Conservation (phyloP, 2,113 vertebrate genomes). For the Tragelaphus strepsiceros region DNA sequence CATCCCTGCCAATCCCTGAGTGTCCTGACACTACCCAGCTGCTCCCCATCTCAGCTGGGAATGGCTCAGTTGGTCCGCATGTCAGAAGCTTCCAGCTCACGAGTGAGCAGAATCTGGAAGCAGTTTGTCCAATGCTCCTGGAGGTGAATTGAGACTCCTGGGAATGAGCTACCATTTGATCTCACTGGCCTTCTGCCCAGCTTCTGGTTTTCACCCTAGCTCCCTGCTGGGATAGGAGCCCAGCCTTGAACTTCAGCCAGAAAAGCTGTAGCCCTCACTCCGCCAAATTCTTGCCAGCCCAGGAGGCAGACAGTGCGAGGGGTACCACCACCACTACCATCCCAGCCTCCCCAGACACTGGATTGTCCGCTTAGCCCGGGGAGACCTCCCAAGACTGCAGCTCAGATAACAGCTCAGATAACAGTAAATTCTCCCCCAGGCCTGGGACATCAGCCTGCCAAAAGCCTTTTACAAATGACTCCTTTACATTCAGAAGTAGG, state of each 20-base stretch:
- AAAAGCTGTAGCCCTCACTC: neutral
- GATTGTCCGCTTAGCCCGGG: neutral
- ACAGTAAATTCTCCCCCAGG: neutral
- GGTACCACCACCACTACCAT: neutral
- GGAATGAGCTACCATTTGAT: slow-evolving; percentile 43
- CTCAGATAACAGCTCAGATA: neutral
- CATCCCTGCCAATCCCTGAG: neutral
- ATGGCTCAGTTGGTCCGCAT: neutral
- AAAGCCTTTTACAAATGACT: neutral
- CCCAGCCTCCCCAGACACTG: neutral
- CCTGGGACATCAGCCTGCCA: neutral
- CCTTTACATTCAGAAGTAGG: neutral
- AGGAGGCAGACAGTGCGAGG: neutral
- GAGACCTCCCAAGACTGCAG: neutral
- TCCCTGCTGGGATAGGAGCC: slow-evolving; percentile 35
- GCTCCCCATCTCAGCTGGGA: neutral
- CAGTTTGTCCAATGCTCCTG: neutral
- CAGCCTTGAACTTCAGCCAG: slow-evolving; percentile 10
- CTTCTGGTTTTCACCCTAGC: slow-evolving; percentile 44
- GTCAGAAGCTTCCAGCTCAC: neutral
- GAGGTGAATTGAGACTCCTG: slow-evolving; percentile 37
- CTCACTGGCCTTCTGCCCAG: slow-evolving; percentile 46
- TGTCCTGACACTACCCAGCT: neutral
- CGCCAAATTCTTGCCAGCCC: neutral
- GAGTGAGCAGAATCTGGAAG: slow-evolving; percentile 5